Evolutionary conservation across 2,888 invertebrate genomes (phyloP).

Genomic region (Thera obeliscata): DNA sequence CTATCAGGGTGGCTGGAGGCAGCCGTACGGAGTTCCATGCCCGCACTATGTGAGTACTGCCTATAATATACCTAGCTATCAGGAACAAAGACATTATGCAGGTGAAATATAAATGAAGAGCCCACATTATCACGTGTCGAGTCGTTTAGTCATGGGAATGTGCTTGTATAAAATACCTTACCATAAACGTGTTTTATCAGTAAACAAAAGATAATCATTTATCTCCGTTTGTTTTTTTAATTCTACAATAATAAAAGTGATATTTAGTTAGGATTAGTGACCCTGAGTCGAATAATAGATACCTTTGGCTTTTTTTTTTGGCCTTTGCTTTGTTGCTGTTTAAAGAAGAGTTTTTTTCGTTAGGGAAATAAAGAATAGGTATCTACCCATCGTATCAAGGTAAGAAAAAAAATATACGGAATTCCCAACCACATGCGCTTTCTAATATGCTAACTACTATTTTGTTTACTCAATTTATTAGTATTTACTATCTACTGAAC

Average conservation of each 20-base stretch:
- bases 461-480: slow-evolving; percentile 36
- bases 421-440: slow-evolving; percentile 29
- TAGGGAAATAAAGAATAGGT: too few species aligned
- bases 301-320: too few species aligned
- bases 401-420: not conserved
- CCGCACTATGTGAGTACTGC: slow-evolving; percentile 53
- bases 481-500: slow-evolving; percentile 8
- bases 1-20: slow-evolving; percentile 27
- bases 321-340: too few species aligned
- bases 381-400: too few species aligned
- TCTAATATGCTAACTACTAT: slow-evolving; percentile 29
- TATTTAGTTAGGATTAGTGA: not conserved
- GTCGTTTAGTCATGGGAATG: too few species aligned
- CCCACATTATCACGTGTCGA: too few species aligned
- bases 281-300: not conserved
- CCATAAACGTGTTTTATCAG: too few species aligned
- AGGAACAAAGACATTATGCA: not conserved
- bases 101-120: too few species aligned
- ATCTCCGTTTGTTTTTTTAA: not conserved
- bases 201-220: too few species aligned
- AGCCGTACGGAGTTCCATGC: slow-evolving; percentile 37
- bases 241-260: not conserved
- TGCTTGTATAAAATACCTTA: too few species aligned
- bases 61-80: not conserved
- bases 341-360: too few species aligned